These are phyloP conservation scores for Siphamia tubifer DNA, from an alignment of 2,113 vertebrate species.

Conservation along the genomic window DNA sequence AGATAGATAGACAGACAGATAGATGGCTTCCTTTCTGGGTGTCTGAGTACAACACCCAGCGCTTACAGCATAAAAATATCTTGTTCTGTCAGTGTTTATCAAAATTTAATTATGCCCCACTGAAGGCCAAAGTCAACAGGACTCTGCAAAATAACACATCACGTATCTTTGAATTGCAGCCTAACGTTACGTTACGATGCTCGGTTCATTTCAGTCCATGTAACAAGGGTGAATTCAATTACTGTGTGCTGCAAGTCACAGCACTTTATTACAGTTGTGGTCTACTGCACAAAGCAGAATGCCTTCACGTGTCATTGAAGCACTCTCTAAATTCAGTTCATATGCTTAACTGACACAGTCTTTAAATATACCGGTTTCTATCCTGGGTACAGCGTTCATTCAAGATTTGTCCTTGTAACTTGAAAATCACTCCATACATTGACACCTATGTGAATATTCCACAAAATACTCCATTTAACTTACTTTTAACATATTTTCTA, in stretches of 20 bases:
- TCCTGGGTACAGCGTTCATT: neutral
- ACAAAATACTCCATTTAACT: neutral
- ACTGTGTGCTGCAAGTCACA: constrained; percentile 33
- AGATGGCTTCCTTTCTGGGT: neutral
- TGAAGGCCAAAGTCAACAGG: constrained; percentile 44
- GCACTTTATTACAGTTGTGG: constrained; percentile 20
- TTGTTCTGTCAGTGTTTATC: constrained; percentile 43
- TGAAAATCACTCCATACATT: neutral
- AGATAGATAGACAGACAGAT: too few relatives aligned
- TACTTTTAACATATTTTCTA: neutral
- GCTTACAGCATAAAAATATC: constrained; percentile 18
- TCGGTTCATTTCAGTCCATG: constrained; percentile 23
- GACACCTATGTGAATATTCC: constrained; percentile 1
- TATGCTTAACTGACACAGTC: neutral
- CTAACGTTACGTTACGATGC: constrained; percentile 29
- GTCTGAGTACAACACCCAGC: neutral
- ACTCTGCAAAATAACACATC: constrained; percentile 25
- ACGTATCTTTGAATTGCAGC: constrained; percentile 45
- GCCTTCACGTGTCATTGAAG: constrained; percentile 1
- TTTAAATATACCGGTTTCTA: neutral
- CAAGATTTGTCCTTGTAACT: neutral
- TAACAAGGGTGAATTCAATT: constrained; percentile 43
- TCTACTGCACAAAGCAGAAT: neutral
- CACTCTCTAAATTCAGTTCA: neutral
- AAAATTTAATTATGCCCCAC: constrained; percentile 55